phyloP scores from a whole-genome alignment of 2,113 vertebrate species.

The Scomber colias region DNA sequence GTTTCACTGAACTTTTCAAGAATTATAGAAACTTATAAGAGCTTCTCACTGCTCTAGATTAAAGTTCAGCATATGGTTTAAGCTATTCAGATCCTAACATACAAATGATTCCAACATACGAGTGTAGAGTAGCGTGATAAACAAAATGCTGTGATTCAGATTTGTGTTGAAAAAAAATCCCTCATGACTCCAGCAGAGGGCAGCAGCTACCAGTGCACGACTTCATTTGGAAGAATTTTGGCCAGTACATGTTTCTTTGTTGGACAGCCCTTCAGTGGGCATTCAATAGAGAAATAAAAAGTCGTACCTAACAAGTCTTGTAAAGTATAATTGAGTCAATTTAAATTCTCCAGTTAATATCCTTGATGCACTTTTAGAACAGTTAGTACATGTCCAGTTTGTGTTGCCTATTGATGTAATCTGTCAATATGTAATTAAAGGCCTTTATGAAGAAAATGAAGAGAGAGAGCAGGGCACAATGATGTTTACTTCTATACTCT shows the following conservation, averaged over 20 bases:
- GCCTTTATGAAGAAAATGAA: background rate
- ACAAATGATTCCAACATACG: background rate
- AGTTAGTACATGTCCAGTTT: constrained; percentile 13
- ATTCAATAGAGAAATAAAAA: background rate
- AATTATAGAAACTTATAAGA: too few species aligned
- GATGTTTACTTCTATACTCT: background rate
- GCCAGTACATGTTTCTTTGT: too few species aligned
- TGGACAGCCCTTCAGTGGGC: background rate
- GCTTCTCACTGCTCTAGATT: too few species aligned
- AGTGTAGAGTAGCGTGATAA: background rate
- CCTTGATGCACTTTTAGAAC: background rate
- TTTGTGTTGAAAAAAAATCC: background rate
- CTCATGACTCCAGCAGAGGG: constrained; percentile 63
- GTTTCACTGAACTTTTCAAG: too few species aligned
- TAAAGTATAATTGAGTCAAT: background rate
- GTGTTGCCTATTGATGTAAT: constrained; percentile 1
- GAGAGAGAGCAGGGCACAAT: background rate
- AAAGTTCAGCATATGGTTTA: too few species aligned
- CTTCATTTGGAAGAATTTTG: background rate
- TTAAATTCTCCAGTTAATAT: background rate
- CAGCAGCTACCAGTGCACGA: constrained; percentile 58
- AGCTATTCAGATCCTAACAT: too few species aligned
- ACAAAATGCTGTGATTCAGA: background rate
- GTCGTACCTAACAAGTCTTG: background rate
- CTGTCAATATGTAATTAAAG: constrained; percentile 19